These are phyloP conservation scores for Nephila pilipes DNA, from an alignment of 1,140 invertebrate species.

Conservation along the genomic window DNA sequence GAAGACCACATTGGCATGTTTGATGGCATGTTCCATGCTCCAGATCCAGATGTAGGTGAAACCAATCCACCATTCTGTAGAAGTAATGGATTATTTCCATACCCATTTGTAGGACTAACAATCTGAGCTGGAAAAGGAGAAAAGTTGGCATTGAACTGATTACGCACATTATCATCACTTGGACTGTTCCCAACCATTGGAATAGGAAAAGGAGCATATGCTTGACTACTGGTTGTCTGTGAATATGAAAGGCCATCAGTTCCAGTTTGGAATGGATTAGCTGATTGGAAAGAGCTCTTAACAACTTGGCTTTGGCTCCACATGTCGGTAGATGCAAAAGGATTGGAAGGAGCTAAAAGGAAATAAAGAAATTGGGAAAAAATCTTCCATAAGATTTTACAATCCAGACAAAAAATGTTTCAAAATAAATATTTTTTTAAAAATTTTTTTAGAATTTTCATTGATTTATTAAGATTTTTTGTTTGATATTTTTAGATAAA, in stretches of 20 bases:
- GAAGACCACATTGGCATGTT: slow-evolving; percentile 68
- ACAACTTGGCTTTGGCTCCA: slow-evolving; percentile 35
- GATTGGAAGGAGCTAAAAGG: slow-evolving; percentile 73
- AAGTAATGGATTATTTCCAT: slow-evolving; percentile 33
- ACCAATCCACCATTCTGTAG: slow-evolving; percentile 72
- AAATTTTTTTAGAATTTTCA: no score
- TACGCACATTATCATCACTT: slow-evolving; percentile 66
- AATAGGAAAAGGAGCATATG: slow-evolving; percentile 67
- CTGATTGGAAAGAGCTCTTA: slow-evolving; percentile 47
- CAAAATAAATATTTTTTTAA: no score
- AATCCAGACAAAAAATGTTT: not conserved
- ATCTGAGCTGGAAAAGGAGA: slow-evolving; percentile 50
- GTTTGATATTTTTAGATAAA: no score
- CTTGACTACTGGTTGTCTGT: slow-evolving; percentile 38
- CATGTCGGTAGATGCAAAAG: slow-evolving; percentile 44
- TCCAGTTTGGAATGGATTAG: slow-evolving; percentile 70
- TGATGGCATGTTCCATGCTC: slow-evolving; percentile 56
- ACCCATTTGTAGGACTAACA: slow-evolving; percentile 66
- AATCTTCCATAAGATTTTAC: not conserved
- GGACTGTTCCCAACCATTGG: slow-evolving; percentile 73
- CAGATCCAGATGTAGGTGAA: slow-evolving; percentile 46
- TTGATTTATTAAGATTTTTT: no score
- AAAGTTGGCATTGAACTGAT: slow-evolving; percentile 68
- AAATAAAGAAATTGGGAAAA: not conserved
- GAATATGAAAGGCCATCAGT: slow-evolving; percentile 44